Evolutionary conservation across 2,888 invertebrate species (phyloP).

Genomic region (Dryadula phaetusa): DNA sequence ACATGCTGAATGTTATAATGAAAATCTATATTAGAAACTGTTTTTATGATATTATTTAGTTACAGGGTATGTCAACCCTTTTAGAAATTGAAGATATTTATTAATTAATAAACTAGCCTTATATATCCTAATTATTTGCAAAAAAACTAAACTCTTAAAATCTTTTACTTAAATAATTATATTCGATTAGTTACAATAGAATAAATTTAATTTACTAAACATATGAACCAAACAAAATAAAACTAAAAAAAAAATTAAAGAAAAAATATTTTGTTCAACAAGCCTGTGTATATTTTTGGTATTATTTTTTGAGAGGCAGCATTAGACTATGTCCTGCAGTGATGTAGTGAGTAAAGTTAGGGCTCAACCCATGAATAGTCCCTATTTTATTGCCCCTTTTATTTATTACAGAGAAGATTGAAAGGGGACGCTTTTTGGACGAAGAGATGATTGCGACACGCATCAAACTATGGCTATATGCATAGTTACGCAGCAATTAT

Average conservation of each 20-base stretch:
- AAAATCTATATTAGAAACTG: no score
- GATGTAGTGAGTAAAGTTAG: conserved; percentile 36
- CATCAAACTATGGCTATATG: conserved; percentile 33
- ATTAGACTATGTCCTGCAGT: conserved; percentile 60
- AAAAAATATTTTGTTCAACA: not conserved
- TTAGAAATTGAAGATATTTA: no score
- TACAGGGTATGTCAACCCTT: no score
- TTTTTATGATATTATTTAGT: no score
- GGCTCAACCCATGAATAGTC: conserved; percentile 51
- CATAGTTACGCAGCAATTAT: conserved; percentile 44
- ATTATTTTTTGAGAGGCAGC: conserved; percentile 48
- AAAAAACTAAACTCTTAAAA: no score
- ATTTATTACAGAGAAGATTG: conserved; percentile 82
- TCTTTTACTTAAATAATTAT: no score
- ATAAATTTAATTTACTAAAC: no score
- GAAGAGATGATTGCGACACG: conserved; percentile 68
- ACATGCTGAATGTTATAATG: no score
- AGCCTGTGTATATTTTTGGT: not conserved
- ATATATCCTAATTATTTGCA: no score
- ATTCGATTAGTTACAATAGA: no score
- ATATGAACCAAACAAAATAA: no score
- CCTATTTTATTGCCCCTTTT: conserved; percentile 79
- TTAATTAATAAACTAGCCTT: no score
- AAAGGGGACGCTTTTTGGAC: conserved; percentile 72
- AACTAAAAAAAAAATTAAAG: not conserved